These are phyloP conservation scores for Gerris lacustris DNA, from an alignment of 2,888 invertebrate genomes.

Conservation along the genomic window DNA sequence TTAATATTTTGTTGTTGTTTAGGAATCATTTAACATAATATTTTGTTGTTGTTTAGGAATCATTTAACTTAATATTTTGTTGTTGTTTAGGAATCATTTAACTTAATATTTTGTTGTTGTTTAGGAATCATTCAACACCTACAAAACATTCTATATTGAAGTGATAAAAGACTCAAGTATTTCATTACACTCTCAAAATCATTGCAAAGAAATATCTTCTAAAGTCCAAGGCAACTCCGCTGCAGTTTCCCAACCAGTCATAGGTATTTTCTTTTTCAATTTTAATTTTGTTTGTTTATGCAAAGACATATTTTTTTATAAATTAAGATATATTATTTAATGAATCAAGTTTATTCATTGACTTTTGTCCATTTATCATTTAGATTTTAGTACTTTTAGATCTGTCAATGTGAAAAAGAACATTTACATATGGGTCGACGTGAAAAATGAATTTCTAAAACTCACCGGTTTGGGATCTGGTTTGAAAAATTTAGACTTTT, in stretches of 20 bases:
- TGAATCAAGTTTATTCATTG: too few species aligned
- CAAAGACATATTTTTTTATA: too few species aligned
- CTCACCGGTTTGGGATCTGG: slow-evolving; percentile 38
- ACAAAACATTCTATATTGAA: slow-evolving; percentile 1
- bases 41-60: background rate
- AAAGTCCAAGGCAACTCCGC: too few species aligned
- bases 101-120: too few species aligned
- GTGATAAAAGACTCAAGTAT: background rate
- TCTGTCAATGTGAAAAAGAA: slow-evolving; percentile 44
- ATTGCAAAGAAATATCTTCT: too few species aligned
- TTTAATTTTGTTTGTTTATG: too few species aligned
- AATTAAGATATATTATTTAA: too few species aligned
- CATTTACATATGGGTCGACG: slow-evolving; percentile 44
- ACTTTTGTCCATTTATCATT: background rate
- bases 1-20: too few species aligned
- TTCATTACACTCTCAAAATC: background rate
- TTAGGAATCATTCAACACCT: background rate
- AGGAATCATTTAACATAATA: background rate
- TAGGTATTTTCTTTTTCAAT: too few species aligned
- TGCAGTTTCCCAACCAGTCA: too few species aligned
- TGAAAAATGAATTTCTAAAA: slow-evolving; percentile 38
- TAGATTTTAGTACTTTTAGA: slow-evolving; percentile 24
- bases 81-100: background rate
- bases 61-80: too few species aligned
- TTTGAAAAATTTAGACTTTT: background rate